Evolutionary conservation across 2,888 invertebrate species (phyloP).

Genomic region (Chesias legatella): DNA sequence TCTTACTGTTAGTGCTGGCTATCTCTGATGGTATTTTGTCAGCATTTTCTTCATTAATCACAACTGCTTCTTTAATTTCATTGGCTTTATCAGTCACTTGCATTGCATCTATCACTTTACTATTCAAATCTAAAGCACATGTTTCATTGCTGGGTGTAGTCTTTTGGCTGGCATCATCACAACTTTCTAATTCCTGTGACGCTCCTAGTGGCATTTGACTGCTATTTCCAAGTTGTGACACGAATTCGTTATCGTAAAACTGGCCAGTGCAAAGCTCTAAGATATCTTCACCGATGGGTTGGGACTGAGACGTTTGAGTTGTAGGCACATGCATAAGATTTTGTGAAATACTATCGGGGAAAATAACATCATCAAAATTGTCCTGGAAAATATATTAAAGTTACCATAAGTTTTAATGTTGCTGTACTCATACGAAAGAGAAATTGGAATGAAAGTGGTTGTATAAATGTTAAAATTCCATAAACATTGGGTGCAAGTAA

Average conservation of each 20-base stretch:
- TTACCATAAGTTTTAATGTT: slow-evolving; percentile 1
- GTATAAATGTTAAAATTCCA: no score
- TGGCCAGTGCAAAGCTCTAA: slow-evolving; percentile 79
- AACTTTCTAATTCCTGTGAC: slow-evolving; percentile 28
- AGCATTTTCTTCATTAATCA: slow-evolving; percentile 12
- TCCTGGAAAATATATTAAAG: slow-evolving; percentile 38
- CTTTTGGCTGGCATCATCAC: slow-evolving; percentile 19
- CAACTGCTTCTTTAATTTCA: slow-evolving; percentile 3
- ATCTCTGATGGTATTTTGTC: neutral
- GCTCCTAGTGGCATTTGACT: slow-evolving; percentile 19
- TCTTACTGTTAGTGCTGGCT: neutral
- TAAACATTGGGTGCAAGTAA: no score
- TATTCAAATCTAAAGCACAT: slow-evolving; percentile 2
- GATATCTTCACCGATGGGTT: slow-evolving; percentile 69
- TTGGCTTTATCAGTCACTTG: slow-evolving; percentile 9
- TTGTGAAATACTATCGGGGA: slow-evolving; percentile 76
- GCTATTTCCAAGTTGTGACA: slow-evolving; percentile 40
- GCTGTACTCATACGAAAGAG: no score
- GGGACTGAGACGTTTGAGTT: slow-evolving; percentile 49
- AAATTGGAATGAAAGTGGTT: no score
- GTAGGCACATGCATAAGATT: slow-evolving; percentile 50
- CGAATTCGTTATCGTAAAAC: slow-evolving; percentile 71
- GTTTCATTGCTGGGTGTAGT: slow-evolving; percentile 9
- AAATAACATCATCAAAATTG: slow-evolving; percentile 77
- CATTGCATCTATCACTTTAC: slow-evolving; percentile 4